Conservation (phyloP, 2,888 invertebrate genomes). For the Lydus trimaculatus region DNA sequence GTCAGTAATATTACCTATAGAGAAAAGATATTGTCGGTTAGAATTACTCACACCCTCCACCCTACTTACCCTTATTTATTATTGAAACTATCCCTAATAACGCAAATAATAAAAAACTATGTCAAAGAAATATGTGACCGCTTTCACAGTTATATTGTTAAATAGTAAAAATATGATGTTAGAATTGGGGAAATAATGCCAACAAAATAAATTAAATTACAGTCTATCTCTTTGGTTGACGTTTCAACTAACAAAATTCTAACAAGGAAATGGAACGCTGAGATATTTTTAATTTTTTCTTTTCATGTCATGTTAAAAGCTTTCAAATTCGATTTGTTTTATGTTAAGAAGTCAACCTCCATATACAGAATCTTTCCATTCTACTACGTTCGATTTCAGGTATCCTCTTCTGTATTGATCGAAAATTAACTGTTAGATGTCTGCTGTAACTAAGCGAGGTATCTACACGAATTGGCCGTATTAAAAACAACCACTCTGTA, state of each 20-base stretch:
- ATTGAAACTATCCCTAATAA: slow-evolving; percentile 16
- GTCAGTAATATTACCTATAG: slow-evolving; percentile 18
- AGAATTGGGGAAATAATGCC: not conserved
- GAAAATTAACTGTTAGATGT: too few species aligned
- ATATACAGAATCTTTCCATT: not conserved
- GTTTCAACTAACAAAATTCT: not conserved
- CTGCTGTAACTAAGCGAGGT: too few species aligned
- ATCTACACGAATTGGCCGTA: not conserved
- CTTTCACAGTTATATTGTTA: slow-evolving; percentile 20
- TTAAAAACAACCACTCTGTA: not conserved
- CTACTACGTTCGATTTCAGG: not conserved
- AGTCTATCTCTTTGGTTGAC: not conserved
- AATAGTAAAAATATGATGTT: slow-evolving; percentile 12
- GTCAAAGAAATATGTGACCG: slow-evolving; percentile 23
- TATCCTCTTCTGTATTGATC: too few species aligned
- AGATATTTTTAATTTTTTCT: not conserved
- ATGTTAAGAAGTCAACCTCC: not conserved
- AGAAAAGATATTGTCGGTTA: slow-evolving; percentile 8
- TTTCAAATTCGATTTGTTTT: not conserved
- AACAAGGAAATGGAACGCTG: not conserved
- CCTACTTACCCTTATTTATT: too few species aligned
- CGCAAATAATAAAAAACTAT: slow-evolving; percentile 6
- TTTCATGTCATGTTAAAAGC: not conserved
- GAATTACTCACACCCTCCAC: slow-evolving; percentile 24
- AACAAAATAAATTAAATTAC: not conserved